Conservation (phyloP, 2,888 invertebrate genomes). For the Sinopyrophorus schimmeli region DNA sequence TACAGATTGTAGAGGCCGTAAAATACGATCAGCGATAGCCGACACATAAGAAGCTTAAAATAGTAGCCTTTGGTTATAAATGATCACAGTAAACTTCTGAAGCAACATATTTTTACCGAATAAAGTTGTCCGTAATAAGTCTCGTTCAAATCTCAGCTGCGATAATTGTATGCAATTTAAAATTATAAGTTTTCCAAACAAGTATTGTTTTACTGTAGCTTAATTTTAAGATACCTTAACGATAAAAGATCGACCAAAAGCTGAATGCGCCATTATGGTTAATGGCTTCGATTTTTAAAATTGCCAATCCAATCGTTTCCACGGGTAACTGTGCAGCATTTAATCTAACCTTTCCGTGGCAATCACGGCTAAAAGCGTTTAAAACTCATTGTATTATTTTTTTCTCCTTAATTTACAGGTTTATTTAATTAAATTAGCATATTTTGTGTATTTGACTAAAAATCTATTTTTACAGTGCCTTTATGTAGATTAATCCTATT, state of each 20-base stretch:
- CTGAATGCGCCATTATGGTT: constrained; percentile 31
- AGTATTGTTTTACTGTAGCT: constrained; percentile 9
- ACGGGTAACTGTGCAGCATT: constrained; percentile 29
- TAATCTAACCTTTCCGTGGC: constrained; percentile 31
- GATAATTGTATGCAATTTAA: constrained; percentile 8
- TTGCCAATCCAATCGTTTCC: constrained; percentile 32
- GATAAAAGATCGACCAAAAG: constrained; percentile 27
- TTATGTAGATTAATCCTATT: too few species aligned
- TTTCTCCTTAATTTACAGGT: constrained; percentile 34
- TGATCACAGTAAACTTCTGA: constrained; percentile 23
- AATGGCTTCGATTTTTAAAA: constrained; percentile 34
- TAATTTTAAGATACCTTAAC: constrained; percentile 24
- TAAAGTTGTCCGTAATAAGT: too few species aligned
- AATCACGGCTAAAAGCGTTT: constrained; percentile 30
- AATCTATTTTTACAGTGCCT: too few species aligned
- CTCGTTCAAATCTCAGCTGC: background rate
- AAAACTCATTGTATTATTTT: constrained; percentile 24
- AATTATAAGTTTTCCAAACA: too few species aligned
- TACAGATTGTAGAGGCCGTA: constrained; percentile 43
- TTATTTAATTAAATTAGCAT: constrained; percentile 33
- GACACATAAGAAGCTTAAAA: constrained; percentile 33
- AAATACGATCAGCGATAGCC: constrained; percentile 38
- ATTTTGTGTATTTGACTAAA: too few species aligned
- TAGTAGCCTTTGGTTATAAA: constrained; percentile 32
- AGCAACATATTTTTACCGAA: constrained; percentile 15